These are phyloP conservation scores for Agrotis clavis DNA, from an alignment of 2,888 invertebrate species.

Conservation along the genomic window DNA sequence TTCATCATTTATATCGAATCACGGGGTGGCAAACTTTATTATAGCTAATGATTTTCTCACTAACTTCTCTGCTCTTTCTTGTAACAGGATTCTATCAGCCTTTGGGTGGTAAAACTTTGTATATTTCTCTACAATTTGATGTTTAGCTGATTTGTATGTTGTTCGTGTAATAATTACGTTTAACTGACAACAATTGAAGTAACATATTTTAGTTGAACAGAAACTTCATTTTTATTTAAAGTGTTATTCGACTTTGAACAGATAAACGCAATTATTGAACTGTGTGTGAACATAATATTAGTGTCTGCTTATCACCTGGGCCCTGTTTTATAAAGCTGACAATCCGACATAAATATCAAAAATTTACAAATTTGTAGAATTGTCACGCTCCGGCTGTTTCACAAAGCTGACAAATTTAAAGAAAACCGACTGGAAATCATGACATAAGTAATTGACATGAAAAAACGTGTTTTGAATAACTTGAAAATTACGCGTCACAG, in stretches of 20 bases:
- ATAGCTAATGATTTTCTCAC: conserved; percentile 23
- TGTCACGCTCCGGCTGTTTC: no score
- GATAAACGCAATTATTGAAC: conserved; percentile 39
- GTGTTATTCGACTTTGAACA: neutral
- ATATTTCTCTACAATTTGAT: conserved; percentile 33
- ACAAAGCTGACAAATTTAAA: no score
- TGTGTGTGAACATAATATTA: neutral
- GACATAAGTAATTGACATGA: no score
- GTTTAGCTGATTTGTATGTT: conserved; percentile 26
- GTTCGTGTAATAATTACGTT: conserved; percentile 35
- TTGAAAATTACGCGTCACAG: no score
- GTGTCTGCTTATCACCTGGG: conserved; percentile 29
- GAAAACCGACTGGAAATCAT: no score
- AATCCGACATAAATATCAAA: no score
- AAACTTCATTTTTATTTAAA: no score
- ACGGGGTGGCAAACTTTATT: conserved; percentile 14
- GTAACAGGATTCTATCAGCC: conserved; percentile 42
- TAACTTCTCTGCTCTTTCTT: conserved; percentile 17
- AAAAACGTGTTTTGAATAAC: no score
- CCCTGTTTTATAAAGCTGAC: no score
- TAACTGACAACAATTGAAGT: conserved; percentile 11
- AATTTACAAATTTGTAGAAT: no score
- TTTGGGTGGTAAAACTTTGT: conserved; percentile 36
- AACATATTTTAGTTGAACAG: neutral
- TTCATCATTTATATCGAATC: neutral